Base-by-base conservation (phyloP, 1,140 invertebrate species). In the Zaprionus inermis region DNA sequence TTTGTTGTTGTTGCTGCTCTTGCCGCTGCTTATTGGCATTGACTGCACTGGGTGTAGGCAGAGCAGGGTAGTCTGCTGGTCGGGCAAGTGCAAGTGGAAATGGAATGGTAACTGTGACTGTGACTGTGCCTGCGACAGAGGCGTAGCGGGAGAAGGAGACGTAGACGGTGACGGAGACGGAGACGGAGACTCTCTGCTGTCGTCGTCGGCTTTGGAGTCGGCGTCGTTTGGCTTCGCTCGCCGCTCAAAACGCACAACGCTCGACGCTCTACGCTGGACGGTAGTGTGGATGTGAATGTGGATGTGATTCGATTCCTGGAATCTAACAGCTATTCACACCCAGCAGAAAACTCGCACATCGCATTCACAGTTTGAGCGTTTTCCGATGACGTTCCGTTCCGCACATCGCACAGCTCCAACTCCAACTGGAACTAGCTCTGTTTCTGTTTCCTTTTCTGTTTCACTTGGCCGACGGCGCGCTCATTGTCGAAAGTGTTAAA, bases 321-420 rank as follows among this genome's bases (percentile, higher is more conserved):
- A 91, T 91, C 90, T 91, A 91, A 91, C 86, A 91, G 84, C 90
- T 88, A 91, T 90, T 91, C 90, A 91, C 90, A 90, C 86, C 81
- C 84, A 81, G 79, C 79, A 76, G 77, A 80, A 81, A 91, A 80
- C 78, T 91, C 86, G 83, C 90, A 91, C 90, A 85, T 90, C 90
- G 63, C 74, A 91, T 91, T 91, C 90, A 90, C 81, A 59, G 69
- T 75, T 78, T 44, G 81, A 79, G 76, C 76, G 81, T 79, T 90
- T 84, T 76, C 83, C 85, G 89, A 89, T 78, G 81, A 91, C 80
- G 82, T 86, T 76, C 71, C 75, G 71, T 68, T 60, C 54, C 66
- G 76, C 59, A 60, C 51, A 64, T 38, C 58, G 54, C 78, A 54
- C 65, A 73, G 77, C 61, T 81, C 56, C 71, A 80, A 75, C 64